Conservation (phyloP, 2,797 vertebrate genomes). For the Chloroceryle inda region DNA sequence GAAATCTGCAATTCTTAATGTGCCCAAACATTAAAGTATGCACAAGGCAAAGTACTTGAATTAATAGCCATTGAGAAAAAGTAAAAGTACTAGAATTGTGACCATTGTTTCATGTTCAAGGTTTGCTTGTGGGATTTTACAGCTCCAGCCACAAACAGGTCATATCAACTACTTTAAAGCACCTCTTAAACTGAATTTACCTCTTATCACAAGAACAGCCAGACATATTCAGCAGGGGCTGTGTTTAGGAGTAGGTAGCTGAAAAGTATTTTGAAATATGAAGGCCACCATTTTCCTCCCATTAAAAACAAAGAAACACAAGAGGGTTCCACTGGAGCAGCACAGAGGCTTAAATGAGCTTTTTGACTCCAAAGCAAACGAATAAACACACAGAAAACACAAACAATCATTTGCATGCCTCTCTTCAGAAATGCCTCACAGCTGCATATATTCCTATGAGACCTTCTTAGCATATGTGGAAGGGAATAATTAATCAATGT, state of each 20-base stretch:
- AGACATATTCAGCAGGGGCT: background rate
- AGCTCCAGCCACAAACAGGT: background rate
- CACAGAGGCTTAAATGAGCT: background rate
- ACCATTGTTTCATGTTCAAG: background rate
- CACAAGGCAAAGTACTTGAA: background rate
- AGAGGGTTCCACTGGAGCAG: background rate
- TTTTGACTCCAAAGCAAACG: background rate
- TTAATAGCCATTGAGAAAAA: background rate
- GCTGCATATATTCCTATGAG: background rate
- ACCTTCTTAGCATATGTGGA: background rate
- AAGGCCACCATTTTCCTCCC: background rate
- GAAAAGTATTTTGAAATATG: background rate
- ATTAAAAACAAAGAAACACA: background rate
- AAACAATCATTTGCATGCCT: background rate
- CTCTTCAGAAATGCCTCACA: conserved; percentile 10
- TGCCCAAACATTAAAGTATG: background rate
- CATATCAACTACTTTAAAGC: background rate
- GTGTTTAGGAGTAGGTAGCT: background rate
- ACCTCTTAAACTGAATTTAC: background rate
- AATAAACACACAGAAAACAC: conserved; percentile 4
- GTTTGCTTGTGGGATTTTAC: background rate
- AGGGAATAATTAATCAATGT: background rate
- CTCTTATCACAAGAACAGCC: background rate
- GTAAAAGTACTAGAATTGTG: background rate
- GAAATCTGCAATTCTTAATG: background rate